Evolutionary conservation across 2,888 invertebrate genomes (phyloP).

Genomic region (Folsomia candida): DNA sequence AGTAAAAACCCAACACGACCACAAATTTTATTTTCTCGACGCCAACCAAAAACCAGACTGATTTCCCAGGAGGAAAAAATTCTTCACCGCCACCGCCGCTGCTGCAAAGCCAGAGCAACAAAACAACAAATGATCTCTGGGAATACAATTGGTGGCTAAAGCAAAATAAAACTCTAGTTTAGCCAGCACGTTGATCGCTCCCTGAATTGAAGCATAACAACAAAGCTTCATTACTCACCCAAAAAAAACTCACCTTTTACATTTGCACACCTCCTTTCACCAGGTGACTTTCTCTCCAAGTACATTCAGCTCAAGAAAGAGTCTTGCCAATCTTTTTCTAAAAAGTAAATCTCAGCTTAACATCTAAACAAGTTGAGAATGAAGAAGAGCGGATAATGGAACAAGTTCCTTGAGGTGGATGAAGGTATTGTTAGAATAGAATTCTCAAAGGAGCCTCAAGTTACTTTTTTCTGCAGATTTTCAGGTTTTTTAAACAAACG

Average conservation of each 20-base stretch:
- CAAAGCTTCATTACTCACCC: neutral
- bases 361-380: too few species aligned
- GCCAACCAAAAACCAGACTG: neutral
- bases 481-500: too few species aligned
- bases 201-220: neutral
- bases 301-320: neutral
- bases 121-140: neutral
- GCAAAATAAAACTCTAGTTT: neutral
- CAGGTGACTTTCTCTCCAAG: too few species aligned
- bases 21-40: neutral
- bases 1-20: neutral
- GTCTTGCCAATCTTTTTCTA: neutral
- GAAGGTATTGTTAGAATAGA: too few species aligned
- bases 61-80: neutral
- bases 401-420: too few species aligned
- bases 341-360: neutral
- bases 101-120: neutral
- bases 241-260: neutral
- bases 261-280: neutral
- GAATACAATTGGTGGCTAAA: neutral
- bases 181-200: neutral
- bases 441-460: too few species aligned
- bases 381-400: too few species aligned
- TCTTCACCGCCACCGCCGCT: neutral
- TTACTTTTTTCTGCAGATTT: too few species aligned